These are phyloP conservation scores for Drosophila punjabiensis DNA, from an alignment of 1,140 invertebrate genomes.

Conservation along the genomic window DNA sequence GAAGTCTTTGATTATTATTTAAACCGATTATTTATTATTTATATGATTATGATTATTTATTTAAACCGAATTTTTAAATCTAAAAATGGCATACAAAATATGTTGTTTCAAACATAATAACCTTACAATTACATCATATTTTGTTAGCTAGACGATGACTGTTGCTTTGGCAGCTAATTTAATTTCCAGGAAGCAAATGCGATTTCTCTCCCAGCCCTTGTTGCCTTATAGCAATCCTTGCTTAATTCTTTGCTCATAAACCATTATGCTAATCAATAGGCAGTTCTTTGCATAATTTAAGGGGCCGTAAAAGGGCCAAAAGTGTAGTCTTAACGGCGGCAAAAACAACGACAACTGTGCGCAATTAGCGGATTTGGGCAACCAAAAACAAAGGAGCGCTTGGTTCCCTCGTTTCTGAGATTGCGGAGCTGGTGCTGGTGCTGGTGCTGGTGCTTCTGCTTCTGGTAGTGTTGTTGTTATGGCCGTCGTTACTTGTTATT, in stretches of 20 bases:
- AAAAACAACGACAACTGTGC: constrained; percentile 66
- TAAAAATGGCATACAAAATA: not conserved
- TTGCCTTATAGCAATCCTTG: constrained; percentile 13
- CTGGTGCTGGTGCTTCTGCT: no score
- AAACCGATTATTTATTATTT: no score
- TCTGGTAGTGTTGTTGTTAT: constrained; percentile 56
- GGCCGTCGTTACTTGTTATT: constrained; percentile 77
- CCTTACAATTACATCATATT: not conserved
- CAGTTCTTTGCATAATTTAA: constrained; percentile 53
- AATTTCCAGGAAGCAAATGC: not conserved
- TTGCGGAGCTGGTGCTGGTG: constrained; percentile 17
- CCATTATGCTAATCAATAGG: constrained; percentile 74
- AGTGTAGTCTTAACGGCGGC: constrained; percentile 34
- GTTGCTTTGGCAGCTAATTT: not conserved
- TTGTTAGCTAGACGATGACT: not conserved
- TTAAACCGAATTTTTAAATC: not conserved
- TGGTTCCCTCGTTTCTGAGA: constrained; percentile 30
- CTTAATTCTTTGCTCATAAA: constrained; percentile 23
- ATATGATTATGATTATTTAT: no score
- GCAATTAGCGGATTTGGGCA: constrained; percentile 78
- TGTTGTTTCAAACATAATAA: not conserved
- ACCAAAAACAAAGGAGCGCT: constrained; percentile 58
- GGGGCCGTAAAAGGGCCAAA: constrained; percentile 38
- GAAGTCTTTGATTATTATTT: not conserved
- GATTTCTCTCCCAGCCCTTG: not conserved